A percentile compares a stretch with the other conserved stretches of the same genome.
These are phyloP conservation scores for Eristalis arbustorum DNA, from an alignment of 2,888 invertebrate species.

Conservation along the genomic window DNA sequence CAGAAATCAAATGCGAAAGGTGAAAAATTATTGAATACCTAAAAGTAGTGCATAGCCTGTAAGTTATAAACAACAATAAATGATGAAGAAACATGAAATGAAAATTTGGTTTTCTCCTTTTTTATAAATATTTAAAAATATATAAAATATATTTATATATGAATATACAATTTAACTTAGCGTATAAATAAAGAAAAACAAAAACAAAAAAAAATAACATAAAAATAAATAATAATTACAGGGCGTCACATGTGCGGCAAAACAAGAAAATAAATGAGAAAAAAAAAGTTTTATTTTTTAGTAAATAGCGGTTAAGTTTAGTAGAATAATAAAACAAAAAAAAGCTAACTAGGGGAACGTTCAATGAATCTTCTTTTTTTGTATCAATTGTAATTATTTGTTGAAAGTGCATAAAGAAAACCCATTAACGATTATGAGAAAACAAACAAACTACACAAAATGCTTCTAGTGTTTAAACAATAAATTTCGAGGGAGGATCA, in stretches of 20 bases:
- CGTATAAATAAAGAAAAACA: slow-evolving; percentile 48
- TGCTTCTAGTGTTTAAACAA: slow-evolving; percentile 62
- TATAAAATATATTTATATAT: slow-evolving; percentile 71
- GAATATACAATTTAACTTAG: slow-evolving; percentile 69
- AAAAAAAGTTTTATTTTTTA: slow-evolving; percentile 63
- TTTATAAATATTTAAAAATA: slow-evolving; percentile 69
- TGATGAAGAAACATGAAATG: background rate
- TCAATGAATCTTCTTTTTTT: slow-evolving; percentile 54
- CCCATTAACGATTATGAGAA: slow-evolving; percentile 28
- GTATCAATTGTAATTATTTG: slow-evolving; percentile 47
- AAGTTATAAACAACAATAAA: slow-evolving; percentile 52
- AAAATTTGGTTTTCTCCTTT: slow-evolving; percentile 53
- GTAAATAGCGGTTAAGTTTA: slow-evolving; percentile 67
- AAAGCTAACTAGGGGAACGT: slow-evolving; percentile 39
- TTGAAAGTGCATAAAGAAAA: slow-evolving; percentile 64
- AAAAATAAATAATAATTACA: slow-evolving; percentile 64
- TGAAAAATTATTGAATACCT: slow-evolving; percentile 47
- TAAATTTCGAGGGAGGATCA: slow-evolving; percentile 13
- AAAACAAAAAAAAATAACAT: slow-evolving; percentile 29
- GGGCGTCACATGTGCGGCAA: slow-evolving; percentile 67
- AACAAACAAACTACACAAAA: slow-evolving; percentile 23
- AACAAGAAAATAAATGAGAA: slow-evolving; percentile 42
- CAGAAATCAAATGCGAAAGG: slow-evolving; percentile 54
- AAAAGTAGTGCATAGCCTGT: slow-evolving; percentile 51
- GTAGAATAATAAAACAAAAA: slow-evolving; percentile 46